These are phyloP conservation scores for Phylloscopus trochilus DNA, from an alignment of 2,113 vertebrate species.

Conservation along the genomic window DNA sequence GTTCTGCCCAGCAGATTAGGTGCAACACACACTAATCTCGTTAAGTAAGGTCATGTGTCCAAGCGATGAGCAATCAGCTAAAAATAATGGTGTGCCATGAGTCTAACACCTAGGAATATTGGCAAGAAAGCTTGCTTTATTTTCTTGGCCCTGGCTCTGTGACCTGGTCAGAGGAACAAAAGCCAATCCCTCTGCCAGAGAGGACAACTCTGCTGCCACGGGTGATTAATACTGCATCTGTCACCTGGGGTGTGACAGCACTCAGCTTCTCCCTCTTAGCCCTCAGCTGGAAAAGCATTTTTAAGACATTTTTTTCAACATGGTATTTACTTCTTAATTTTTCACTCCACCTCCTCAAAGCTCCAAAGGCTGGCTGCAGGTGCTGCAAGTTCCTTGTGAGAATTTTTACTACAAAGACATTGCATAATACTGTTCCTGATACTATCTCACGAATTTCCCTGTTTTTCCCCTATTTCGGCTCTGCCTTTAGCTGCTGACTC, in stretches of 20 bases:
- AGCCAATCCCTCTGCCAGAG: conserved; percentile 6
- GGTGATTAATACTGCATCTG: conserved; percentile 35
- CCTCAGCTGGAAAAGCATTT: conserved; percentile 5
- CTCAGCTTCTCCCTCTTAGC: background rate
- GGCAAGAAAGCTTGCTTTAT: conserved; percentile 18
- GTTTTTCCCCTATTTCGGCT: background rate
- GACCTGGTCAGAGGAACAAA: conserved; percentile 54
- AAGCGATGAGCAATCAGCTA: conserved; percentile 46
- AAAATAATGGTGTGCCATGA: conserved; percentile 51
- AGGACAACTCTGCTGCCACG: background rate
- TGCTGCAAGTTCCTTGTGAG: conserved; percentile 26
- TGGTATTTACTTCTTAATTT: background rate
- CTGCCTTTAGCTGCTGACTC: conserved; percentile 37
- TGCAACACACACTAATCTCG: background rate
- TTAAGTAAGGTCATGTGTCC: conserved; percentile 40
- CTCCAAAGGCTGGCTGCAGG: conserved; percentile 25
- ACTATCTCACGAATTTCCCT: background rate
- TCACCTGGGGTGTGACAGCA: conserved; percentile 7
- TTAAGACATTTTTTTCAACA: background rate
- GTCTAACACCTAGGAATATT: conserved; percentile 29
- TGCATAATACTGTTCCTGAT: background rate
- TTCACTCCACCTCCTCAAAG: background rate
- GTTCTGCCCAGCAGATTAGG: background rate
- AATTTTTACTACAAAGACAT: background rate
- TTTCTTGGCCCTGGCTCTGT: conserved; percentile 34